Conservation (phyloP, 2,888 invertebrate species). For the Oscheius myriophilus region DNA sequence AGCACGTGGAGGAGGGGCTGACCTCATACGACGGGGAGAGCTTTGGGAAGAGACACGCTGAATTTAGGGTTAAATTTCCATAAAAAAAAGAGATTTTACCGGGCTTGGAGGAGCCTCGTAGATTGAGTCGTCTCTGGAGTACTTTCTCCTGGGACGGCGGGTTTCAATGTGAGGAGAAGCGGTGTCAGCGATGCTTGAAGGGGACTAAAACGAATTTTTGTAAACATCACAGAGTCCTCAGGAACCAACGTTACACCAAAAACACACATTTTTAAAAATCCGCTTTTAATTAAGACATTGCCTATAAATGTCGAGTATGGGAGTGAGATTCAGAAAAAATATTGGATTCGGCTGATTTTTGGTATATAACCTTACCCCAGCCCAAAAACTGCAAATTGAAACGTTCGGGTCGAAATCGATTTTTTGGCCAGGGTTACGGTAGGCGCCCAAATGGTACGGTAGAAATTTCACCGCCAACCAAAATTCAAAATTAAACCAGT, state of each 20-base stretch:
- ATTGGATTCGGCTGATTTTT: too few species aligned
- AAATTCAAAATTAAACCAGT: too few species aligned
- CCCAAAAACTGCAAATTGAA: too few species aligned
- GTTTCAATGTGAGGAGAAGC: slow-evolving; percentile 16
- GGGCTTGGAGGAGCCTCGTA: slow-evolving; percentile 55
- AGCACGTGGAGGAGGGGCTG: neutral
- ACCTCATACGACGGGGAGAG: slow-evolving; percentile 18
- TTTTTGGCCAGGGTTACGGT: too few species aligned
- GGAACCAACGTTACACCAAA: neutral
- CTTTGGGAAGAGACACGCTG: slow-evolving; percentile 22
- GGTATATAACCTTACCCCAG: too few species aligned
- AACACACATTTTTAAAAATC: neutral
- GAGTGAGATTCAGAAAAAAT: too few species aligned
- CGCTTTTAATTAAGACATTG: too few species aligned
- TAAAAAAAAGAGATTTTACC: slow-evolving; percentile 17
- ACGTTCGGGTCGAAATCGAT: too few species aligned
- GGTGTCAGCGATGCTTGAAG: slow-evolving; percentile 13
- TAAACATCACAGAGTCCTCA: neutral
- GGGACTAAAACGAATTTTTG: slow-evolving; percentile 18
- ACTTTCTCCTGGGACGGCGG: slow-evolving; percentile 28
- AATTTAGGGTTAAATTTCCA: neutral
- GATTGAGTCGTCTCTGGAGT: slow-evolving; percentile 45
- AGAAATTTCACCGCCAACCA: too few species aligned
- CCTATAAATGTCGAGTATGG: too few species aligned
- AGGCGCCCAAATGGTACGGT: too few species aligned